Percentiles rank a stretch among this genome's conserved stretches.
Conservation (phyloP, 1,140 invertebrate genomes). For the Euglossa dilemma region DNA sequence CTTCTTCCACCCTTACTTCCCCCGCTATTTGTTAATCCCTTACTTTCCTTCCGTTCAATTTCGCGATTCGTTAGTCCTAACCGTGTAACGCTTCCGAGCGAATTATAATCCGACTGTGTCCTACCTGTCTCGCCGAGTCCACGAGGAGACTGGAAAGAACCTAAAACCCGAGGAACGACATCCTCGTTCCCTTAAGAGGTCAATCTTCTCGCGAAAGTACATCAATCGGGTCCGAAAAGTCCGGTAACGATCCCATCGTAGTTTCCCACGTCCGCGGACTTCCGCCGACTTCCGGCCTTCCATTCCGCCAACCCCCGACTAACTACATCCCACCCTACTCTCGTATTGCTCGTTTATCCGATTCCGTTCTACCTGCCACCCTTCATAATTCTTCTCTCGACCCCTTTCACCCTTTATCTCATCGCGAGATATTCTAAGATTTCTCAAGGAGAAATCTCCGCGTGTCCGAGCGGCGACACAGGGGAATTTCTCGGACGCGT, state of each 20-base stretch:
- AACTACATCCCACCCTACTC: neutral
- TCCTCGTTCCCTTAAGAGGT: slow-evolving; percentile 20
- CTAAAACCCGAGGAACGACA: neutral
- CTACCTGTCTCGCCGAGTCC: no score
- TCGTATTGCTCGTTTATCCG: neutral
- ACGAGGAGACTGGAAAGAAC: neutral
- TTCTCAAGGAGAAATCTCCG: no score
- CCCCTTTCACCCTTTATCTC: neutral
- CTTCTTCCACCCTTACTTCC: neutral
- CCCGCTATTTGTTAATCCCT: no score
- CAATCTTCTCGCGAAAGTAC: slow-evolving; percentile 40
- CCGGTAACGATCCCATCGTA: slow-evolving; percentile 7
- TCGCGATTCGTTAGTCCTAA: no score
- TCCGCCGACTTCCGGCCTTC: slow-evolving; percentile 2
- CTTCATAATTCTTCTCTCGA: neutral
- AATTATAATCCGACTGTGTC: no score
- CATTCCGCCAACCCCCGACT: neutral
- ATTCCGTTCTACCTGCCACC: neutral
- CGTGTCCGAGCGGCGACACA: neutral
- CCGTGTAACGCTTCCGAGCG: no score
- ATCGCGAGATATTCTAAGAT: no score
- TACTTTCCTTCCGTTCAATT: neutral
- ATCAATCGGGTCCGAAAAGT: slow-evolving; percentile 2
- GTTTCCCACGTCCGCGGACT: neutral
- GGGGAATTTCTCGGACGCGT: neutral